phyloP scores from a whole-genome alignment of 2,113 vertebrate species.

The Marmota flaviventris region DNA sequence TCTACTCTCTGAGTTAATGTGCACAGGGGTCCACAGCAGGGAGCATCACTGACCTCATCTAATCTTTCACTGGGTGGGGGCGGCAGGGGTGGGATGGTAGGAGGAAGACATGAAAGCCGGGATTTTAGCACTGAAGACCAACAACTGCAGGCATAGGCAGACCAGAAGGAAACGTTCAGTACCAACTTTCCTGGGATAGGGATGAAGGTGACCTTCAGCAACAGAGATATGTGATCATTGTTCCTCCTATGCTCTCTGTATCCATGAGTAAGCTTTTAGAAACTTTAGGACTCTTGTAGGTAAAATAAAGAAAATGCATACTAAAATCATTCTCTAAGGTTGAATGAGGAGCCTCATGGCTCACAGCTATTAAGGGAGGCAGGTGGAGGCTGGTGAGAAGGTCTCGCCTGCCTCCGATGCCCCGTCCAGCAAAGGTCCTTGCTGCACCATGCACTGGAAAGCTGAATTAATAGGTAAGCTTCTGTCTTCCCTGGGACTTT shows the following conservation, averaged over 20 bases:
- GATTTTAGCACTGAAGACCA: background rate
- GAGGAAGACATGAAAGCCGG: background rate
- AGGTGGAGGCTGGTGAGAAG: background rate
- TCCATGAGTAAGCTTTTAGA: background rate
- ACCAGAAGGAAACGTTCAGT: no score
- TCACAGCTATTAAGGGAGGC: background rate
- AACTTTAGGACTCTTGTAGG: no score
- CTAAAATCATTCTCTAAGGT: background rate
- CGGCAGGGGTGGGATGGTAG: no score
- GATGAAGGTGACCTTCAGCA: background rate
- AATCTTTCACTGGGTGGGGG: background rate
- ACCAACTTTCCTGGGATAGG: accelerated
- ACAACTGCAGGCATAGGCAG: background rate
- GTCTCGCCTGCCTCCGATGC: accelerated
- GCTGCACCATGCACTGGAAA: background rate
- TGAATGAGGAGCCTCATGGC: no score
- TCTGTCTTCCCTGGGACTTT: background rate
- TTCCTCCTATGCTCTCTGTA: background rate
- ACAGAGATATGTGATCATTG: background rate
- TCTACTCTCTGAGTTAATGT: background rate
- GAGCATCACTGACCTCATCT: no score
- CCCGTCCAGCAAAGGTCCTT: background rate
- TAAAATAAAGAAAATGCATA: background rate
- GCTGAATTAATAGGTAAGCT: background rate
- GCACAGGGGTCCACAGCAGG: no score